phyloP scores from a whole-genome alignment of 1,140 invertebrate genomes.

The Bombus consobrinus region DNA sequence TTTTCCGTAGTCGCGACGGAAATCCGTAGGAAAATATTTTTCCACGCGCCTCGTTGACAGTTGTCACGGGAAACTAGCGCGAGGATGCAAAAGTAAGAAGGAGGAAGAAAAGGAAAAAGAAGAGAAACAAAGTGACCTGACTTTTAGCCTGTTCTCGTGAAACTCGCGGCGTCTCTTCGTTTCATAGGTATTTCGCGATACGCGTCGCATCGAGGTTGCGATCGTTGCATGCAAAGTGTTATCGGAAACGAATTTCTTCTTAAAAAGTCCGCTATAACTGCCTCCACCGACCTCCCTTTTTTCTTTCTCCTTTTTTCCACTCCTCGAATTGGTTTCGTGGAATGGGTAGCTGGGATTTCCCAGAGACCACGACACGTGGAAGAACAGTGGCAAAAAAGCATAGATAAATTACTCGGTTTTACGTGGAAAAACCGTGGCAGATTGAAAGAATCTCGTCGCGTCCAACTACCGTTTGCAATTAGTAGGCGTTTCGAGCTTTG shows the following conservation, averaged over 20 bases:
- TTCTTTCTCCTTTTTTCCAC: neutral
- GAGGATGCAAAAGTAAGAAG: neutral
- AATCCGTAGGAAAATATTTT: constrained; percentile 53
- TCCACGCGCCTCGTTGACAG: constrained; percentile 52
- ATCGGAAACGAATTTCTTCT: constrained; percentile 46
- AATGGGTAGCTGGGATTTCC: neutral
- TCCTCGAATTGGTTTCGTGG: constrained; percentile 4
- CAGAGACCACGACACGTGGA: too few relatives aligned
- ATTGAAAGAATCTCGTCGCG: constrained; percentile 16
- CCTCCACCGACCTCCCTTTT: neutral
- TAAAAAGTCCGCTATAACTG: constrained; percentile 28
- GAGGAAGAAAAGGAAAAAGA: neutral
- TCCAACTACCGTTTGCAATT: constrained; percentile 41
- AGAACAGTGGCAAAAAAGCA: too few relatives aligned
- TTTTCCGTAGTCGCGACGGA: constrained; percentile 42
- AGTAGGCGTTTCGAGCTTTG: constrained; percentile 47
- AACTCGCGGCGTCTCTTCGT: constrained; percentile 6
- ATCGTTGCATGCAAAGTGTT: constrained; percentile 42
- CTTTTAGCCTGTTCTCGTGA: constrained; percentile 19
- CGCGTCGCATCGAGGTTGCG: constrained; percentile 13
- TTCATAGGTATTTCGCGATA: constrained; percentile 7
- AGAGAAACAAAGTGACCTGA: constrained; percentile 32
- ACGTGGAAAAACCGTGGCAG: too few relatives aligned
- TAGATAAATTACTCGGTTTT: too few relatives aligned
- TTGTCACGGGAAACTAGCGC: constrained; percentile 6